Base-by-base conservation (phyloP, 2,113 vertebrate genomes). In the Piaya cayana region DNA sequence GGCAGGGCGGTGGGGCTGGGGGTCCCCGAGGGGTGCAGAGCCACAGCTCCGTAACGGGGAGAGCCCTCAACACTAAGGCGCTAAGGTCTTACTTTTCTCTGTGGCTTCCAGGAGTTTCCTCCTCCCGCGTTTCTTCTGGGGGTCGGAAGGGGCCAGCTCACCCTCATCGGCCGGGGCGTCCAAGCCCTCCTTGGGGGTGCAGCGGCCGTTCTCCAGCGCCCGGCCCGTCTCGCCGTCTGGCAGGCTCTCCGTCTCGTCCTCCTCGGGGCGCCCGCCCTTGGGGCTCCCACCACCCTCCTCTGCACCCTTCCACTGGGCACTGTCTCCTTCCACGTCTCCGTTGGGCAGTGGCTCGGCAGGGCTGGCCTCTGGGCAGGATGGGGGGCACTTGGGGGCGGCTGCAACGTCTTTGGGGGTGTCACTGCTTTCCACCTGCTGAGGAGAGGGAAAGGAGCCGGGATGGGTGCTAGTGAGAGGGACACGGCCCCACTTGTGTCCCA, bases 201-300 rank as follows among this genome's bases (percentile, higher is more conserved):
- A 98, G 97, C 98, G 98, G 78, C 99, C 98, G 62, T 99, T 99
- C 97, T 99, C 99, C 97, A 97, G 97, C 65, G 98, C 97, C 63
- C 97, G 97, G 86, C 98, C 98, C 50, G 67, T 95, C 84, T 96
- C 97, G 21, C 97, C 96, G 64, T 98, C 98, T 1, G 96, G 37
- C 8, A 80, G 97, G 62, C 97, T 97, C 79, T 98, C 97, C 8
- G 97, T 92, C 32, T 97, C 95, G n/a, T 97, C 97, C 80, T 98
- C 98, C 84, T 97, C 97, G 6, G 95, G 96, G 63, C 96, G 94
- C 71, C 97, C 82, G 19, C 97, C 97, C 90, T 97, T 98, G 79
- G 96, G 97, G 43, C 97, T 96, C 1, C 82, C 65, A 22, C 97
- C 87, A 21, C 98, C 98, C 55, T 99, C 99, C 95, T 99, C 98